A percentile compares a stretch with the other conserved stretches of the same genome.
phyloP scores from a whole-genome alignment of 2,888 invertebrate genomes.

The Eumerus sabulonum region DNA sequence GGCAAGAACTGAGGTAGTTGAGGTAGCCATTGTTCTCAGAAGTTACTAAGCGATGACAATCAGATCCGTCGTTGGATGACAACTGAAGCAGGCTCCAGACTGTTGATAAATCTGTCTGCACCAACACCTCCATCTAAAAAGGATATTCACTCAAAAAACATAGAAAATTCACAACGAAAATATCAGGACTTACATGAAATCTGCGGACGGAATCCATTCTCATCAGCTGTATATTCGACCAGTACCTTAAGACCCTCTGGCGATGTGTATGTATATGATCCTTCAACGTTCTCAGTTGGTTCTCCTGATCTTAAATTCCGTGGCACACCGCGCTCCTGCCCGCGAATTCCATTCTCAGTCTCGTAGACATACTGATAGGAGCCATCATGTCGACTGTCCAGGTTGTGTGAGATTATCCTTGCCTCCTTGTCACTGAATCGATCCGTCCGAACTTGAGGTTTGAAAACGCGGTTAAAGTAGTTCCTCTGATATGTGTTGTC shows the following conservation, averaged over 20 bases:
- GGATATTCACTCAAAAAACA: background rate
- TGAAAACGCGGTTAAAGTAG: constrained; percentile 64
- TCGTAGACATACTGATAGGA: constrained; percentile 73
- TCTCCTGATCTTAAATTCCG: constrained; percentile 66
- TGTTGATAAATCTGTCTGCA: constrained; percentile 31
- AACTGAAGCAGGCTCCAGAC: constrained; percentile 39
- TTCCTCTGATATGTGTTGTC: constrained; percentile 72
- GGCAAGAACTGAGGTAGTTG: too few relatives aligned
- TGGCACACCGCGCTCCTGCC: constrained; percentile 73
- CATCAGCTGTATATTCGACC: constrained; percentile 75
- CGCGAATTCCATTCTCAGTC: constrained; percentile 76
- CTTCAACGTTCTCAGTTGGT: constrained; percentile 72
- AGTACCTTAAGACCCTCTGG: constrained; percentile 76
- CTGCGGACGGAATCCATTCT: constrained; percentile 74
- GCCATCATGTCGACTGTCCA: constrained; percentile 71
- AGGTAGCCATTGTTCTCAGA: too few relatives aligned
- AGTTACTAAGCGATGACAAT: background rate
- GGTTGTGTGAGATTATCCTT: constrained; percentile 71
- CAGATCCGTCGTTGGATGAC: constrained; percentile 18
- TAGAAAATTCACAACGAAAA: background rate
- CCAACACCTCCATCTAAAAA: constrained; percentile 45
- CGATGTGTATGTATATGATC: constrained; percentile 74
- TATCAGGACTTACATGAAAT: constrained; percentile 73
- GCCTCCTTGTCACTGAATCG: constrained; percentile 60
- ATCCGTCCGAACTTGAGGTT: background rate